Base-by-base conservation (phyloP, 2,888 invertebrate species). In the Lasioglossum morio region DNA sequence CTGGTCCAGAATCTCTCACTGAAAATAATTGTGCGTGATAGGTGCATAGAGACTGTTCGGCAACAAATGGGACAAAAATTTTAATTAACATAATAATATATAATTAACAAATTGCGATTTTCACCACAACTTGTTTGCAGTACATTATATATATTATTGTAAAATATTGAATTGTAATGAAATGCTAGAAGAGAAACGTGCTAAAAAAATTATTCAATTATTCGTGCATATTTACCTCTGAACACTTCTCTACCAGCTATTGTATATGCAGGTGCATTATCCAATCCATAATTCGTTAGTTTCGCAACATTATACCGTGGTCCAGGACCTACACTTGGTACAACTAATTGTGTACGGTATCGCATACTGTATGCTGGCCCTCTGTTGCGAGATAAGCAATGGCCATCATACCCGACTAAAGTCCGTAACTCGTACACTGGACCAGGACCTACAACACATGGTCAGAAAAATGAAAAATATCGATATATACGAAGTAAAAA, bases 361-460 rank as follows among this genome's bases (percentile, higher is more conserved):
- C 96, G 95, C 94, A 97, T 96, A 74, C 96, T 96, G 94, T 96
- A 97, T 94, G 97, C 96, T 8, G 97, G 97, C 94, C 96, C 96
- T 88, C 97, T 96, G 92, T 96, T 95, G 23, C 96, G 96, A 14
- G 97, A 96, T 34, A 96, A 96, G 95, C 97, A 97, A 95, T 97
- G 97, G 30, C 94, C 92, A 19, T 95, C 94, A 94, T 95, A 97
- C 4, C 97, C 97, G 60, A 96, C 96, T 40, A 96, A 96, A 1
- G 97, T 95, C 23, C 97, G 97, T 84, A 97, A 95, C 94, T 94
- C 92, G 94, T 97, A 97, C 77, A 96, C 96, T 46, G 97, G 97
- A 3, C 97, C 97, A 77, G 97, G 97, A 74, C 97, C 97, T 97
- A 37, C 76, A 48, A 72, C 7, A 5, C 30, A 63, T 30, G 23